These are phyloP conservation scores for Gadus chalcogrammus DNA, from an alignment of 2,113 vertebrate species.

Conservation along the genomic window DNA sequence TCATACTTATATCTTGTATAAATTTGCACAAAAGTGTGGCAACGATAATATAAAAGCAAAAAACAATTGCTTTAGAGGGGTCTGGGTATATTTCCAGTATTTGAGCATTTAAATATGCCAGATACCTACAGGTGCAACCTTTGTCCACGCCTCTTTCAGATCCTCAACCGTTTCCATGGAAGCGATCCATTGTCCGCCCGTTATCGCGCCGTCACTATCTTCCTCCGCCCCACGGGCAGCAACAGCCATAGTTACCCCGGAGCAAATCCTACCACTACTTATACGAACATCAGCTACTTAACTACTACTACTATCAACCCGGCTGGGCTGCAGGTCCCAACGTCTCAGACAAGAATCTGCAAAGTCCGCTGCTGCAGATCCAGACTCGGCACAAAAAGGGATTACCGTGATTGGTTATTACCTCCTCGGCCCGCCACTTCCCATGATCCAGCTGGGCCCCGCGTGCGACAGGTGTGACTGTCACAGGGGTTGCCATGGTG, in stretches of 20 bases:
- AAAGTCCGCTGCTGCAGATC: neutral
- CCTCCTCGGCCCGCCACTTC: slow-evolving; percentile 28
- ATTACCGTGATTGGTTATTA: slow-evolving; percentile 31
- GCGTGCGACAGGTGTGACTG: slow-evolving; percentile 12
- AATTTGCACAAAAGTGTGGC: too few relatives aligned
- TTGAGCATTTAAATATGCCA: neutral
- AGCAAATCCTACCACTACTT: neutral
- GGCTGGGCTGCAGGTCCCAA: neutral
- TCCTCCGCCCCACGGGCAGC: neutral
- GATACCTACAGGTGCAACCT: neutral
- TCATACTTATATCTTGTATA: neutral
- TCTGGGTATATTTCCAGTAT: too few relatives aligned
- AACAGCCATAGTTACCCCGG: neutral
- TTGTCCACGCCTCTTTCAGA: neutral
- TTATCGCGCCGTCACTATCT: neutral
- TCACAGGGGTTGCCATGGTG: neutral
- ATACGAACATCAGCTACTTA: neutral
- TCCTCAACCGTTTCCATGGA: neutral
- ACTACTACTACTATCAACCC: neutral
- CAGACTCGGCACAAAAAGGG: neutral
- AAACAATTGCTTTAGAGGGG: too few relatives aligned
- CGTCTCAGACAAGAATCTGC: neutral
- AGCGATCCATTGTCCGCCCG: neutral
- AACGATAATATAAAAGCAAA: too few relatives aligned
- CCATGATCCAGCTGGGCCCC: slow-evolving; percentile 8